Evolutionary conservation across 2,113 vertebrate species (phyloP).

Genomic region (Bombycilla garrulus): DNA sequence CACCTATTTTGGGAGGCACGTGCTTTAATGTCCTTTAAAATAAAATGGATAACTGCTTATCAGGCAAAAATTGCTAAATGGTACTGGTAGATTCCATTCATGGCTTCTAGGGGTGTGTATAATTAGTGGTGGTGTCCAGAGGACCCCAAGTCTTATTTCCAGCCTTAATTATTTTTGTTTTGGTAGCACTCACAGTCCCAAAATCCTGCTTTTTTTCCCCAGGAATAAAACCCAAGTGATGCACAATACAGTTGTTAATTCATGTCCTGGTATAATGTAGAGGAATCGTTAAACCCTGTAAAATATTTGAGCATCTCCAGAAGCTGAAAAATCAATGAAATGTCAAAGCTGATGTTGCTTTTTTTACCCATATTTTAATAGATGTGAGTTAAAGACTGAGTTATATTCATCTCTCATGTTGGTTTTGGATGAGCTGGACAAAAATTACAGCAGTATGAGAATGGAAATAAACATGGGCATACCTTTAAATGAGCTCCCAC

Average conservation of each 20-base stretch:
- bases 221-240: background rate
- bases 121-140: background rate
- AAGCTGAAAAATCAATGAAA: background rate
- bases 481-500: conserved; percentile 63
- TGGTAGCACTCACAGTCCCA: background rate
- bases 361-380: background rate
- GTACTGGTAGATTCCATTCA: background rate
- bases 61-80: background rate
- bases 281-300: background rate
- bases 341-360: background rate
- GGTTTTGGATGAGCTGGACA: conserved; percentile 49
- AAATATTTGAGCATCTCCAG: background rate
- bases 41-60: background rate
- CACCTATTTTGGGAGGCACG: background rate
- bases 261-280: background rate
- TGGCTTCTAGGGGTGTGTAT: background rate
- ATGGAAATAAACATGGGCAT: conserved; percentile 42
- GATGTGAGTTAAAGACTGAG: conserved; percentile 13
- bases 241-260: background rate
- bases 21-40: background rate
- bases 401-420: conserved; percentile 20
- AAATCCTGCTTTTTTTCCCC: background rate
- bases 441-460: conserved; percentile 48
- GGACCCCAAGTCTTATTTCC: background rate
- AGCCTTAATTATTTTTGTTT: background rate